phyloP scores from a whole-genome alignment of 2,888 invertebrate genomes.

The Phragmatobia fuliginosa region DNA sequence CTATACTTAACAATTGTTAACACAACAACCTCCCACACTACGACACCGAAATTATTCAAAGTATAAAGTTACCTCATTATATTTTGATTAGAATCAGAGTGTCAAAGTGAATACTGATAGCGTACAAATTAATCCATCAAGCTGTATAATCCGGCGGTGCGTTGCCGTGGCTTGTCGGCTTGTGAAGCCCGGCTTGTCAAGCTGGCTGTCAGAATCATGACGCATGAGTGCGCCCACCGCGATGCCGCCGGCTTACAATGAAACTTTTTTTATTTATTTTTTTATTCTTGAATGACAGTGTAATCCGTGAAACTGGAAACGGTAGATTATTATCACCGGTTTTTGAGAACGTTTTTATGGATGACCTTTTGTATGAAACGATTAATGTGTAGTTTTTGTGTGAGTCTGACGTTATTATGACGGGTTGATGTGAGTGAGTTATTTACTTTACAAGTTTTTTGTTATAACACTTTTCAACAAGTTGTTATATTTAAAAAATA shows the following conservation, averaged over 20 bases:
- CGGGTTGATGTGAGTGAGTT: constrained; percentile 1
- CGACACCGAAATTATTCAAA: constrained; percentile 35
- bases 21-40: constrained; percentile 39
- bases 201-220: constrained; percentile 81
- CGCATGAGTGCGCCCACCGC: constrained; percentile 80
- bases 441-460: constrained; percentile 3
- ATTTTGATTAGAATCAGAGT: constrained; percentile 64
- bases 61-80: constrained; percentile 58
- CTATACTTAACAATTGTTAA: constrained; percentile 35
- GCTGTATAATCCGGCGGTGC: constrained; percentile 77
- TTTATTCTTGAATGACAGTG: constrained; percentile 48
- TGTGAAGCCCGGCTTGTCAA: constrained; percentile 63
- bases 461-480: background rate
- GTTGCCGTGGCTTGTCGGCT: constrained; percentile 67
- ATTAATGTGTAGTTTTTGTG: constrained; percentile 22
- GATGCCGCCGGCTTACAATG: constrained; percentile 62
- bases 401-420: background rate
- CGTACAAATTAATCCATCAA: constrained; percentile 82
- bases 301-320: constrained; percentile 70
- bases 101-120: constrained; percentile 51
- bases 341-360: constrained; percentile 43
- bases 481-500: background rate
- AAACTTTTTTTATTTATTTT: constrained; percentile 48
- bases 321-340: constrained; percentile 53
- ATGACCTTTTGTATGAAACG: constrained; percentile 43